phyloP scores from a whole-genome alignment of 2,888 invertebrate species.

The Ectemnius continuus region DNA sequence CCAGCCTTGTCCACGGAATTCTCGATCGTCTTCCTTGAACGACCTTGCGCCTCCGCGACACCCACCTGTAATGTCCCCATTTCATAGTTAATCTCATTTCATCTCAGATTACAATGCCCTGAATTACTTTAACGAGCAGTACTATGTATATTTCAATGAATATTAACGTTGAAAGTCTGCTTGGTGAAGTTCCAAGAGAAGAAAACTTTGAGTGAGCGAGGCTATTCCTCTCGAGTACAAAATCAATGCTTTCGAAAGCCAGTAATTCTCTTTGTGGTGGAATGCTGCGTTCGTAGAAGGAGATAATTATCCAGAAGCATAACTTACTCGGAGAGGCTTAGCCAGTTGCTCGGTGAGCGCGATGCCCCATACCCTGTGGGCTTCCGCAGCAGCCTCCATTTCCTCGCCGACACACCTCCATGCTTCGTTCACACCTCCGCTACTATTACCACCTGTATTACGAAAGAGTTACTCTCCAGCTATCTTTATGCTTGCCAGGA shows the following conservation, averaged over 20 bases:
- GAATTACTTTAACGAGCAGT: too few species aligned
- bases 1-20: conserved; percentile 89
- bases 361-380: conserved; percentile 90
- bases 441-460: conserved; percentile 82
- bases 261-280: background rate
- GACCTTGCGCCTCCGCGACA: conserved; percentile 82
- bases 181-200: too few species aligned
- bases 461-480: conserved; percentile 26
- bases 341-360: conserved; percentile 92
- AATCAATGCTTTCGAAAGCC: too few species aligned
- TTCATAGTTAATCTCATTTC: too few species aligned
- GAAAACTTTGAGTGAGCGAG: too few species aligned
- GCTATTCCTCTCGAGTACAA: too few species aligned
- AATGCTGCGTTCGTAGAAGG: background rate
- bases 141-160: too few species aligned
- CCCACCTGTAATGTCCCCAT: conserved; percentile 80
- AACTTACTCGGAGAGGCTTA: conserved; percentile 88
- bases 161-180: too few species aligned
- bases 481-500: background rate
- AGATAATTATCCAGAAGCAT: background rate
- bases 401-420: conserved; percentile 95
- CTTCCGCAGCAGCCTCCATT: conserved; percentile 94
- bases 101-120: too few species aligned
- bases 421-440: conserved; percentile 90
- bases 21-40: conserved; percentile 81